These are phyloP conservation scores for Ashinkailepas kermadecensis DNA, from an alignment of 2,888 invertebrate genomes.

Conservation along the genomic window DNA sequence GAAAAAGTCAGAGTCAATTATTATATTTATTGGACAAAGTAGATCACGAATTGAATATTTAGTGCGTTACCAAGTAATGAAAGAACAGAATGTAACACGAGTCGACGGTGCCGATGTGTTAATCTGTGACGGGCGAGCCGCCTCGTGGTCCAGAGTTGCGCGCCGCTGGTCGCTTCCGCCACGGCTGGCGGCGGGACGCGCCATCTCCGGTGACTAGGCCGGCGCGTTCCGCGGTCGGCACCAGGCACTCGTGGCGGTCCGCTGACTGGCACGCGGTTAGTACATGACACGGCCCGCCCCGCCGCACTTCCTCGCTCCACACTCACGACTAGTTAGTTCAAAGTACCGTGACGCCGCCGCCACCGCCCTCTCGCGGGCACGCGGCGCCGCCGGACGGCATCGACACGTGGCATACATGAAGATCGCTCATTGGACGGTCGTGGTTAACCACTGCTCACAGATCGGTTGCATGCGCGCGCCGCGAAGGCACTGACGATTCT, in stretches of 20 bases:
- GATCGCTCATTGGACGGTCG: conserved; percentile 5
- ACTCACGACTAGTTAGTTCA: neutral
- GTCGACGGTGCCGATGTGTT: neutral
- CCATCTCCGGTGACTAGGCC: neutral
- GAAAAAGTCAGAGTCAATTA: too few species aligned
- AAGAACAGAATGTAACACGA: conserved; percentile 16
- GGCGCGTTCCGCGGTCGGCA: too few species aligned
- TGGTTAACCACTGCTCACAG: neutral
- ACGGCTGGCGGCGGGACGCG: neutral
- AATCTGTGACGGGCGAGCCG: neutral
- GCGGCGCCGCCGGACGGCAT: neutral
- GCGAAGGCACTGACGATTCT: conserved; percentile 35
- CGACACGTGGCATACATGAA: neutral
- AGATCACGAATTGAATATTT: conserved; percentile 16
- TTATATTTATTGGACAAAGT: conserved; percentile 15
- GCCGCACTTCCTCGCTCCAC: neutral
- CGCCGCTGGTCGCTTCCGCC: neutral
- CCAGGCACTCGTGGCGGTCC: too few species aligned
- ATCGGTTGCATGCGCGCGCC: neutral
- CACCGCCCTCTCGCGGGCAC: neutral
- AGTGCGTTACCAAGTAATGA: conserved; percentile 22
- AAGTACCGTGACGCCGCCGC: neutral
- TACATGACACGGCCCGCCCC: neutral
- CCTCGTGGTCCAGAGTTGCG: neutral
- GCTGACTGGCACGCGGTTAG: too few species aligned